A percentile compares a stretch with the other conserved stretches of the same genome.
phyloP scores from a whole-genome alignment of 2,113 vertebrate species.

The Cryptomyrus ogoouensis region DNA sequence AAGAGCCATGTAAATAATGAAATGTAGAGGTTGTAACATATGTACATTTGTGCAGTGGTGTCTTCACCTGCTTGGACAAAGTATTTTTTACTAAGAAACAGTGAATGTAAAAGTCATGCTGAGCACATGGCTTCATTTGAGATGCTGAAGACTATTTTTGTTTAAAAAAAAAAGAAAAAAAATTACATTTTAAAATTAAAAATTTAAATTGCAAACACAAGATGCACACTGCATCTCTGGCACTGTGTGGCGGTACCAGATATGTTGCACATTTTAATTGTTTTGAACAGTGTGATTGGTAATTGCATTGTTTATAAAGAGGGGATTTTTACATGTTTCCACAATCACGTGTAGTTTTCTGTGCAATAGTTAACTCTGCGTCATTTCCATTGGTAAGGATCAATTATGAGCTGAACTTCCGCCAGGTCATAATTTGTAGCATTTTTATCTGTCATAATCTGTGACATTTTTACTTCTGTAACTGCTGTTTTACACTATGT shows the following conservation, averaged over 20 bases:
- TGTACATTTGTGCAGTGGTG: constrained; percentile 79
- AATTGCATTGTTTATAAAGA: constrained; percentile 7
- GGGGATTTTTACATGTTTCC: constrained; percentile 46
- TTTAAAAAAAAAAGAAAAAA: constrained; percentile 49
- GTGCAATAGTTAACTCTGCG: not conserved
- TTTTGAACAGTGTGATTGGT: constrained; percentile 57
- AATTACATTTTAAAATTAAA: constrained; percentile 24
- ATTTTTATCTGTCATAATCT: not conserved
- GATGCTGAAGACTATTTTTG: constrained; percentile 73
- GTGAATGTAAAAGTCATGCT: constrained; percentile 82
- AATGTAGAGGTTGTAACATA: constrained; percentile 94
- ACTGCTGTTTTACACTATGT: constrained; percentile 13
- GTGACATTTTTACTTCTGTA: constrained; percentile 8
- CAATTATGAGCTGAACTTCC: constrained; percentile 53
- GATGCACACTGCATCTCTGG: constrained; percentile 58
- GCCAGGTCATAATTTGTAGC: constrained; percentile 36
- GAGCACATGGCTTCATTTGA: constrained; percentile 68
- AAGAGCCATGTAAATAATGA: constrained; percentile 91
- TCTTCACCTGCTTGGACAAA: constrained; percentile 71
- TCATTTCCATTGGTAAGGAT: not conserved
- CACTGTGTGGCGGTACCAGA: constrained; percentile 66
- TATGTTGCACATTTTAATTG: constrained; percentile 63
- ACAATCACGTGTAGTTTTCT: not conserved
- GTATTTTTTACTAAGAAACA: constrained; percentile 96
- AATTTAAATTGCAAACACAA: constrained; percentile 40